Evolutionary conservation across 1,140 invertebrate genomes (phyloP), one percentile per base, ranked within the genome.

Genomic region (Drosophila triauraria): DNA sequence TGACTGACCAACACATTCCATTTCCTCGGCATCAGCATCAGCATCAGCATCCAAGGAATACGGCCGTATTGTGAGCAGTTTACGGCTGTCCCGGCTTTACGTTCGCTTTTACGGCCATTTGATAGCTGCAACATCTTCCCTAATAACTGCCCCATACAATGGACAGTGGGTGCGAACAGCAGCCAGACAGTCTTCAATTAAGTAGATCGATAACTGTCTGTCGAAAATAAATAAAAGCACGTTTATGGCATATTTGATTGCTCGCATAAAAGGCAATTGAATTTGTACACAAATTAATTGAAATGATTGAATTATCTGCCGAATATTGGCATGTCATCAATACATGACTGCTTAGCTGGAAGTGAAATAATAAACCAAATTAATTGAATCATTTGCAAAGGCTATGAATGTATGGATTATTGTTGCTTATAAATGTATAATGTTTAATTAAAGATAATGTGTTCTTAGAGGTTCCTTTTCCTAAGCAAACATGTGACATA

Each of bases 81-180:
- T 75, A 75, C 58, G 70, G 70, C 48, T 46, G 54, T 54, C 46
- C 65, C 72, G 32, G 71, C 75, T 75, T 65, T 64, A 71, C 78
- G 71, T 86, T 82, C 79, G 67, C 75, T 79, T 85, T 85, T 85
- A 85, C 78, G 82, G 75, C 75, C 47, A 75, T 85, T 85, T 85
- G 79, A 85, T 86, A 82, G 82, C 82, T 81, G 78, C 63, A 46
- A 54, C 46, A 81, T 48, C 82, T 81, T 51, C 46, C 54, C 82
- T 81, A 84, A 85, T 82, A 85, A 77, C 82, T 64, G 61, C 61
- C 61, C 58, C 25, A n/a, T 7, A 44, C 70, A 38, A 30, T n/a
- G 59, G 23, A 80, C 80, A 71, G 46, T 79, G 80, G 80, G 46
- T 32, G n/a, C 20, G 46, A 43, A 32, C 13, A 27, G 10, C 40